A percentile compares a stretch with the other conserved stretches of the same genome.
These are phyloP conservation scores for Crematogaster levior DNA, from an alignment of 2,888 invertebrate species.

Conservation along the genomic window DNA sequence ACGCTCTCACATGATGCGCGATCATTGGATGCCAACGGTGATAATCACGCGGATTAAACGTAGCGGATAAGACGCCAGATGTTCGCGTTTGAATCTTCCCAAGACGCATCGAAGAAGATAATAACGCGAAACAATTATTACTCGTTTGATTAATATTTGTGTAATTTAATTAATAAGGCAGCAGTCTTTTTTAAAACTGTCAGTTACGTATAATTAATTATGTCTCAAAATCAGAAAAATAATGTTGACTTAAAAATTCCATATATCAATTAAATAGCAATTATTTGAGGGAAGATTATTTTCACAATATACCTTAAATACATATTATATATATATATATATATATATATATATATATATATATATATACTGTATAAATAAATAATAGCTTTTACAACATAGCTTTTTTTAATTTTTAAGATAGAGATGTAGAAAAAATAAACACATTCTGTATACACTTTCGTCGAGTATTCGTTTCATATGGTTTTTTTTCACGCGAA, in stretches of 20 bases:
- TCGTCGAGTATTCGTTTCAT: too few relatives aligned
- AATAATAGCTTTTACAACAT: not conserved
- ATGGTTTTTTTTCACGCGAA: too few relatives aligned
- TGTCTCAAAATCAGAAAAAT: not conserved
- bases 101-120: constrained; percentile 26
- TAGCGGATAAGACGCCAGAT: constrained; percentile 54
- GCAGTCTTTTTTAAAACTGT: not conserved
- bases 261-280: not conserved
- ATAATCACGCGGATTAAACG: constrained; percentile 78
- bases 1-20: constrained; percentile 57
- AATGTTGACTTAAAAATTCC: not conserved
- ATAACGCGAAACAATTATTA: constrained; percentile 33
- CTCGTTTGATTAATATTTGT: constrained; percentile 17
- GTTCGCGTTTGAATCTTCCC: constrained; percentile 39
- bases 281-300: not conserved
- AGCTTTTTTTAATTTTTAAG: not conserved
- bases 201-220: not conserved
- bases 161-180: constrained; percentile 13
- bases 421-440: not conserved
- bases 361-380: not conserved
- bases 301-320: not conserved
- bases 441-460: too few relatives aligned
- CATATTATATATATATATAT: too few relatives aligned
- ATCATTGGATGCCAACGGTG: constrained; percentile 62
- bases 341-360: too few relatives aligned